Percentiles rank a stretch among this genome's conserved stretches.
Conservation (phyloP, 2,797 vertebrate genomes). For the Chiloscyllium punctatum region DNA sequence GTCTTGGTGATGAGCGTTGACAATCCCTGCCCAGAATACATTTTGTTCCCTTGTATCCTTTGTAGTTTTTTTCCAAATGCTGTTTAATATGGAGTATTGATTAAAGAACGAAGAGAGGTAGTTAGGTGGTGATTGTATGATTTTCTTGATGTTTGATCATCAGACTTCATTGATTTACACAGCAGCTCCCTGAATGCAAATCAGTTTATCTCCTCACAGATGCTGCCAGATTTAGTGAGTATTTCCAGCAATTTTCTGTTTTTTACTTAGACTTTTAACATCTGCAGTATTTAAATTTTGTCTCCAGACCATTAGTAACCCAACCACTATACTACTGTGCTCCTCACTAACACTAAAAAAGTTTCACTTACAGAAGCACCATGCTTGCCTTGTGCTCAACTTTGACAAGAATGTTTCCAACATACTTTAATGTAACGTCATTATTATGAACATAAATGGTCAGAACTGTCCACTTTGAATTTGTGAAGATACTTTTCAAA, state of each 20-base stretch:
- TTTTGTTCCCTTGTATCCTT: neutral
- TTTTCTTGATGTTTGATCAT: neutral
- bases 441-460: neutral
- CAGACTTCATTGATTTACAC: neutral
- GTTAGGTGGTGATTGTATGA: neutral
- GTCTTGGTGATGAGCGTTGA: neutral
- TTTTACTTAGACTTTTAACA: neutral
- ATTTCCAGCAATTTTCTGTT: neutral
- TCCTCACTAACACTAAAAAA: neutral
- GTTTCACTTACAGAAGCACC: neutral
- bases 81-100: neutral
- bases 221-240: neutral
- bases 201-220: neutral
- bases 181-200: neutral
- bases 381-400: neutral
- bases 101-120: neutral
- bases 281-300: neutral
- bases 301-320: neutral
- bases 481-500: neutral
- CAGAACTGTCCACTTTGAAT: neutral
- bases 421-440: neutral
- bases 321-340: neutral
- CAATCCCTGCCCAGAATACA: neutral
- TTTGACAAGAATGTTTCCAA: neutral
- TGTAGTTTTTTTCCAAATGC: neutral